Conservation (phyloP, 2,113 vertebrate species). For the Craseonycteris thonglongyai region DNA sequence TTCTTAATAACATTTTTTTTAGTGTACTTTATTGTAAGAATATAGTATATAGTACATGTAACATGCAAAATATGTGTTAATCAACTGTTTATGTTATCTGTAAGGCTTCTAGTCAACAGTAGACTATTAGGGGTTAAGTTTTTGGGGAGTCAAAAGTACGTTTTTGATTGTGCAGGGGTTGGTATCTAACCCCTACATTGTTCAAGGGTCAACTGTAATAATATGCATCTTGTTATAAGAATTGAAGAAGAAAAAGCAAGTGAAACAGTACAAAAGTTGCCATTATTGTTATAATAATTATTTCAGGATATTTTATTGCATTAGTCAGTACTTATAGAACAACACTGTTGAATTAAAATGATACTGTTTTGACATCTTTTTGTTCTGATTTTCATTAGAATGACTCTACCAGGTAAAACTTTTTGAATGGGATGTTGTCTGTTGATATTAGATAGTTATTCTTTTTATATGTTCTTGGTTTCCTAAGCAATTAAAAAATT, state of each 20-base stretch:
- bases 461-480: neutral
- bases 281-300: neutral
- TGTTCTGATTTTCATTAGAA: conserved; percentile 13
- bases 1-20: no score
- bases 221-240: neutral
- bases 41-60: no score
- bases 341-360: neutral
- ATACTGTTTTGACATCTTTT: neutral
- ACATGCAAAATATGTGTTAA: no score
- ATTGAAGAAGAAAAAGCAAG: neutral
- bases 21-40: no score
- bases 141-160: no score
- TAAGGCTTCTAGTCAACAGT: no score
- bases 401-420: neutral
- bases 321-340: neutral
- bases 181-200: no score
- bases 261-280: neutral
- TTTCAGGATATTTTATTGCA: neutral
- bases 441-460: neutral
- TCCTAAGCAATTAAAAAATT: neutral
- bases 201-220: neutral
- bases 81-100: no score
- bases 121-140: no score
- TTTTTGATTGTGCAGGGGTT: no score
- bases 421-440: neutral